Percentiles rank a stretch among this genome's conserved stretches.
phyloP scores from a whole-genome alignment of 2,113 vertebrate genomes.

The Morone chrysops region DNA sequence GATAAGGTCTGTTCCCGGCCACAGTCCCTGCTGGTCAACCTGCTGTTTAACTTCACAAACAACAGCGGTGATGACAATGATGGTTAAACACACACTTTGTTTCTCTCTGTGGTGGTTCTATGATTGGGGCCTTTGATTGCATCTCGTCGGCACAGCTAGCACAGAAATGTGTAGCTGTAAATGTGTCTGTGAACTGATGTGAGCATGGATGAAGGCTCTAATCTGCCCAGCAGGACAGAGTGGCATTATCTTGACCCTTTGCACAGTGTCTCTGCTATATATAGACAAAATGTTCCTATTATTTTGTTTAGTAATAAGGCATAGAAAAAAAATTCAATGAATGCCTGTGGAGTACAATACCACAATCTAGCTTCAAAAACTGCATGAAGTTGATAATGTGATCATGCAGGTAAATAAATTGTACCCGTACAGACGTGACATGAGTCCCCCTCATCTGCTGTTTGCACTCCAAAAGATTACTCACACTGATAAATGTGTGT shows the following conservation, averaged over 20 bases:
- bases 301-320: neutral
- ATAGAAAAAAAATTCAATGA: neutral
- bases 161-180: slow-evolving; percentile 24
- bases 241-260: slow-evolving; percentile 46
- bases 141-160: slow-evolving; percentile 40
- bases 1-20: slow-evolving; percentile 53
- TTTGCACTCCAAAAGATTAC: slow-evolving; percentile 58
- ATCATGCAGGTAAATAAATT: slow-evolving; percentile 44
- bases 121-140: slow-evolving; percentile 33
- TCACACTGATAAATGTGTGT: slow-evolving; percentile 64
- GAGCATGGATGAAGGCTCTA: slow-evolving; percentile 56
- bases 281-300: neutral
- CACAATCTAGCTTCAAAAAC: neutral
- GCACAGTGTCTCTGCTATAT: neutral
- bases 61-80: slow-evolving; percentile 40
- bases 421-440: slow-evolving; percentile 32
- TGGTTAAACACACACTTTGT: slow-evolving; percentile 9
- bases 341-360: neutral
- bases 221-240: slow-evolving; percentile 58
- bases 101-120: slow-evolving; percentile 35
- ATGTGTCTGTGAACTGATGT: slow-evolving; percentile 40
- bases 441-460: slow-evolving; percentile 57
- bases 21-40: slow-evolving; percentile 53
- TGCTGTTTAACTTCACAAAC: slow-evolving; percentile 70
- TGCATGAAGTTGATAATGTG: slow-evolving; percentile 1